These are phyloP conservation scores for Colistium nudipinnis DNA, from an alignment of 2,113 vertebrate species.

Conservation along the genomic window DNA sequence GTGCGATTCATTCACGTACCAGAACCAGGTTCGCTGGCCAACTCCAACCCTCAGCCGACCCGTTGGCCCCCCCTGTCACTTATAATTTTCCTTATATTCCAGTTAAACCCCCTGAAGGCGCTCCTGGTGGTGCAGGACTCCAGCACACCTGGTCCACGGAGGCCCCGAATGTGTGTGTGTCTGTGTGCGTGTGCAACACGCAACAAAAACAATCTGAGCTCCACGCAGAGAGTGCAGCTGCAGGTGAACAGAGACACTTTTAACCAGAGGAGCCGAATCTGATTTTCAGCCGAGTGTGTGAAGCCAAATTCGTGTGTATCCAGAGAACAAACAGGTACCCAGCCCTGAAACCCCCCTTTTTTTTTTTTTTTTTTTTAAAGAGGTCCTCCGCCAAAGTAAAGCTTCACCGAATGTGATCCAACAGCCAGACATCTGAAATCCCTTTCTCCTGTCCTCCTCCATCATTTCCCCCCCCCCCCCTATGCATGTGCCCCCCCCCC, in stretches of 20 bases:
- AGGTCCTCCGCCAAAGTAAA: slow-evolving; percentile 12
- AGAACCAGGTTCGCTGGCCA: background rate
- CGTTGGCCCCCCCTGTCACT: slow-evolving; percentile 51
- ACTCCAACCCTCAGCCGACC: background rate
- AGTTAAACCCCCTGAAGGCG: slow-evolving; percentile 19
- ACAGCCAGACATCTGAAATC: slow-evolving; percentile 32
- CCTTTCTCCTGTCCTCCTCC: slow-evolving; percentile 16
- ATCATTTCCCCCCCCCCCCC: slow-evolving; percentile 17
- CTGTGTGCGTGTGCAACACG: slow-evolving; percentile 5
- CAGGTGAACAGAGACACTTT: background rate
- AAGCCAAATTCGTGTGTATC: background rate
- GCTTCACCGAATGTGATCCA: background rate
- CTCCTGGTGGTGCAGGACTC: slow-evolving; percentile 36
- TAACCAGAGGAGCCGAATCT: background rate
- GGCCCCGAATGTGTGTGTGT: no score
- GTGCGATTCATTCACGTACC: background rate
- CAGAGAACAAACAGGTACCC: slow-evolving; percentile 25
- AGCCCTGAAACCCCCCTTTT: slow-evolving; percentile 26
- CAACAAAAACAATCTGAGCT: slow-evolving; percentile 32
- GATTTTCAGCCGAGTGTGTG: background rate
- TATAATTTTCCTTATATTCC: slow-evolving; percentile 48
- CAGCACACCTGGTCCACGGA: slow-evolving; percentile 12
- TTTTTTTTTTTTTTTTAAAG: no score
- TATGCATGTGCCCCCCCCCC: slow-evolving; percentile 13
- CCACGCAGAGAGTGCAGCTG: slow-evolving; percentile 9